A percentile compares a stretch with the other conserved stretches of the same genome.
These are phyloP conservation scores for Mastomys natalensis DNA, from an alignment of 2,113 vertebrate genomes.

Conservation along the genomic window DNA sequence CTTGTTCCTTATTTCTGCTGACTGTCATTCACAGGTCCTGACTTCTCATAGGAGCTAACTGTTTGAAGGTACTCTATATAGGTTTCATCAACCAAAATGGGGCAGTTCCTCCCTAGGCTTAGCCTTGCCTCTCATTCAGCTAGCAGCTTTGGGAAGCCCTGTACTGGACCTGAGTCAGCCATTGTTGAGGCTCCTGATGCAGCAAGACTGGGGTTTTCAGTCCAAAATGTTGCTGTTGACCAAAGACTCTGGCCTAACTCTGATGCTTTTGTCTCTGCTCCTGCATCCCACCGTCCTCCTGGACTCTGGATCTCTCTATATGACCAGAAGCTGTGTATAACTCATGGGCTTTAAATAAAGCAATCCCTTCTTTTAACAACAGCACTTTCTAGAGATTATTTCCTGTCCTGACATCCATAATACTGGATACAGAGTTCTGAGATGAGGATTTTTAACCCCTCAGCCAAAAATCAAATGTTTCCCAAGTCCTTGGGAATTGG, in stretches of 20 bases:
- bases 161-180: not conserved
- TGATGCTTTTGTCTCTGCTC: not conserved
- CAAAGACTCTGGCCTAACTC: not conserved
- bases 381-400: not conserved
- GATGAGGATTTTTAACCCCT: not conserved
- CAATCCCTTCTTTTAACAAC: not conserved
- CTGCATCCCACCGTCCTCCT: not conserved
- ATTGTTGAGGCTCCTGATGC: not conserved
- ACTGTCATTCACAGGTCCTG: not conserved
- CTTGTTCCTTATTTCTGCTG: not conserved
- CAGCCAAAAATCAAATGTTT: not conserved
- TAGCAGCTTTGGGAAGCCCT: not conserved
- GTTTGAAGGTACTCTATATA: too few species aligned
- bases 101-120: not conserved
- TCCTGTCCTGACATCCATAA: not conserved
- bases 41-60: too few species aligned
- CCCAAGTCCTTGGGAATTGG: not conserved
- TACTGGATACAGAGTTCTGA: not conserved
- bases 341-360: not conserved
- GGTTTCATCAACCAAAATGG: not conserved
- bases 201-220: not conserved
- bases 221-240: not conserved
- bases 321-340: not conserved
- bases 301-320: not conserved
- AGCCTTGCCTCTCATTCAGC: not conserved